Conservation (phyloP, 1,140 invertebrate species). For the Atta cephalotes region DNA sequence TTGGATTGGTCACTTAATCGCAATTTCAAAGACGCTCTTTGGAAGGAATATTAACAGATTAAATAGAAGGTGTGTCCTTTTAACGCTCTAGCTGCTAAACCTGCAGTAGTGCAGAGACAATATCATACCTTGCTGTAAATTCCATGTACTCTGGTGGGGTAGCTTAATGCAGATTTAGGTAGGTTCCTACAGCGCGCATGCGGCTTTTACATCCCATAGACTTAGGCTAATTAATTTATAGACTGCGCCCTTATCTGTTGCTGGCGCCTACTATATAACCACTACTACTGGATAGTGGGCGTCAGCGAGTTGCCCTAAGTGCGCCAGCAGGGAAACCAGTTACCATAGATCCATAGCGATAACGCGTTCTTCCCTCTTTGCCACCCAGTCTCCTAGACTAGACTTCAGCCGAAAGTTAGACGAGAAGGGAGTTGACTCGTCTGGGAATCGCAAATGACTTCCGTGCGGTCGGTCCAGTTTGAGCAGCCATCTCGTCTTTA, state of each 20-base stretch:
- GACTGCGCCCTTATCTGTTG: slow-evolving; percentile 81
- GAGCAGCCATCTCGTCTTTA: slow-evolving; percentile 28
- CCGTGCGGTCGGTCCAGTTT: slow-evolving; percentile 29
- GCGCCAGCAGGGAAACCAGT: slow-evolving; percentile 48
- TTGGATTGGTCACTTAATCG: not conserved
- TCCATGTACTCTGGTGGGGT: slow-evolving; percentile 72
- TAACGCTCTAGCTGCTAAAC: slow-evolving; percentile 51
- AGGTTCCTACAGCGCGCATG: slow-evolving; percentile 68
- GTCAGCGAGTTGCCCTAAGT: slow-evolving; percentile 62
- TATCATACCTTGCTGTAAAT: slow-evolving; percentile 74
- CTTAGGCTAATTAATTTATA: slow-evolving; percentile 85
- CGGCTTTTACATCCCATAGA: slow-evolving; percentile 81
- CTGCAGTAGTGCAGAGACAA: slow-evolving; percentile 36
- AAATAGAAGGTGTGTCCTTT: slow-evolving; percentile 21
- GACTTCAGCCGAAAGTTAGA: slow-evolving; percentile 50
- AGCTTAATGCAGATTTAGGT: slow-evolving; percentile 84
- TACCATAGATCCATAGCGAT: slow-evolving; percentile 46
- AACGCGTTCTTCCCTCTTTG: slow-evolving; percentile 44
- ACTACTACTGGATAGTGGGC: slow-evolving; percentile 40
- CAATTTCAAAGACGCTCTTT: not conserved
- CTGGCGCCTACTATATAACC: slow-evolving; percentile 61
- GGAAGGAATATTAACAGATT: not conserved
- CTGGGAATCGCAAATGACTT: slow-evolving; percentile 61
- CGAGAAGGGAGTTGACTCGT: slow-evolving; percentile 22
- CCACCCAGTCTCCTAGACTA: not conserved